Evolutionary conservation across 2,888 invertebrate species (phyloP).

Genomic region (Hydroisotoma schaefferi): DNA sequence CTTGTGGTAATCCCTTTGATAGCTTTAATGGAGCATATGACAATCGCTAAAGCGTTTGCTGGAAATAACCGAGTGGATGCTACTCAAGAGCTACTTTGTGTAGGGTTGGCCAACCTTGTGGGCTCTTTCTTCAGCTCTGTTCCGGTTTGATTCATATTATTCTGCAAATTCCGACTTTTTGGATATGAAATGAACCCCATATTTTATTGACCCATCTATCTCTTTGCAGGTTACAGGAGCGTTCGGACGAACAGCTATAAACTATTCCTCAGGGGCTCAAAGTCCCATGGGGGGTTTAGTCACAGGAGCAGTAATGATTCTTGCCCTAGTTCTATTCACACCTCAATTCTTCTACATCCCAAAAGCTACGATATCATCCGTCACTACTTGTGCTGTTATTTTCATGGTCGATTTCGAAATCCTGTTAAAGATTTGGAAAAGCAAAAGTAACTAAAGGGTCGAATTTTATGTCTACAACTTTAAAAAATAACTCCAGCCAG

Average conservation of each 20-base stretch:
- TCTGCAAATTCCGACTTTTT: background rate
- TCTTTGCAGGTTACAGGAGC: constrained; percentile 52
- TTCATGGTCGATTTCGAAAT: constrained; percentile 60
- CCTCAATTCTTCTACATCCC: constrained; percentile 84
- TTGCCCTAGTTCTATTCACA: constrained; percentile 78
- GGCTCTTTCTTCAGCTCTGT: constrained; percentile 53
- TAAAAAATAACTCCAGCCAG: too few species aligned
- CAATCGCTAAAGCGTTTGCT: constrained; percentile 86
- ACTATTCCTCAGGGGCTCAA: constrained; percentile 54
- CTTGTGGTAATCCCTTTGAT: constrained; percentile 81
- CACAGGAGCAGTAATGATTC: constrained; percentile 73
- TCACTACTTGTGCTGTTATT: constrained; percentile 82
- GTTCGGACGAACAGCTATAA: constrained; percentile 56
- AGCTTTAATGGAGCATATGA: constrained; percentile 79
- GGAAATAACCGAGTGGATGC: constrained; percentile 51
- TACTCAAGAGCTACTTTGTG: constrained; percentile 52
- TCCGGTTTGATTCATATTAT: constrained; percentile 3
- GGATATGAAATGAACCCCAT: background rate
- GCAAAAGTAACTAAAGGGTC: constrained; percentile 65
- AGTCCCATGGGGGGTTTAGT: constrained; percentile 64
- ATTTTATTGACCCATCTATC: too few species aligned
- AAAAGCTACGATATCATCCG: constrained; percentile 76
- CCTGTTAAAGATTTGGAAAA: constrained; percentile 67
- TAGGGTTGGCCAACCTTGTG: constrained; percentile 54
- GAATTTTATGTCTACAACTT: background rate